Conservation (phyloP, 1,140 invertebrate species). For the Heliothis virescens region DNA sequence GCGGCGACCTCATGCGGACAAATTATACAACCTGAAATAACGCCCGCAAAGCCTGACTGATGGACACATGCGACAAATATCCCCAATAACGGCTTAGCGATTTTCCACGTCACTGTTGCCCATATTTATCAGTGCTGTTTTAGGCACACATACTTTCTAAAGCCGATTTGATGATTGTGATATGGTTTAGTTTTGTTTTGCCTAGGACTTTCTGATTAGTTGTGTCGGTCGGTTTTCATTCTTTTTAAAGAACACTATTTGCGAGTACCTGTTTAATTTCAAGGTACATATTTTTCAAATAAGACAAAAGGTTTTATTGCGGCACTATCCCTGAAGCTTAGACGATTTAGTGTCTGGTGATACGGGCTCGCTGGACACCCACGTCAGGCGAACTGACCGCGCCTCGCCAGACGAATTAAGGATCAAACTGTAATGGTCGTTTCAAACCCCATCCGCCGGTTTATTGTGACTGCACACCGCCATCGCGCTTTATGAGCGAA, state of each 20-base stretch:
- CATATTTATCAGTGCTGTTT: no score
- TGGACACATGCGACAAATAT: neutral
- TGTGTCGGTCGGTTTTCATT: no score
- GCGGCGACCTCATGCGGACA: slow-evolving; percentile 15
- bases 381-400: slow-evolving; percentile 18
- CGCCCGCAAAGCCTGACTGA: neutral
- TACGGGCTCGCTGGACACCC: neutral
- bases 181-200: neutral
- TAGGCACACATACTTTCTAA: no score
- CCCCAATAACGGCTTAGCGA: no score
- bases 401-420: slow-evolving; percentile 37
- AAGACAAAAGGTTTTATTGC: no score
- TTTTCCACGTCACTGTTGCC: no score
- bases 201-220: neutral
- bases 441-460: slow-evolving; percentile 67
- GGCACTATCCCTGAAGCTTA: neutral
- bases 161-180: no score
- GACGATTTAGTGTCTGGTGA: neutral
- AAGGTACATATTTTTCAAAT: no score
- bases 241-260: neutral
- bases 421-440: slow-evolving; percentile 62
- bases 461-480: slow-evolving; percentile 70
- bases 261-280: no score
- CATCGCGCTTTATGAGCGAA: slow-evolving; percentile 57
- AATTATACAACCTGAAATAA: slow-evolving; percentile 13